These are phyloP conservation scores for Salvelinus fontinalis DNA, from an alignment of 2,113 vertebrate genomes.

Conservation along the genomic window DNA sequence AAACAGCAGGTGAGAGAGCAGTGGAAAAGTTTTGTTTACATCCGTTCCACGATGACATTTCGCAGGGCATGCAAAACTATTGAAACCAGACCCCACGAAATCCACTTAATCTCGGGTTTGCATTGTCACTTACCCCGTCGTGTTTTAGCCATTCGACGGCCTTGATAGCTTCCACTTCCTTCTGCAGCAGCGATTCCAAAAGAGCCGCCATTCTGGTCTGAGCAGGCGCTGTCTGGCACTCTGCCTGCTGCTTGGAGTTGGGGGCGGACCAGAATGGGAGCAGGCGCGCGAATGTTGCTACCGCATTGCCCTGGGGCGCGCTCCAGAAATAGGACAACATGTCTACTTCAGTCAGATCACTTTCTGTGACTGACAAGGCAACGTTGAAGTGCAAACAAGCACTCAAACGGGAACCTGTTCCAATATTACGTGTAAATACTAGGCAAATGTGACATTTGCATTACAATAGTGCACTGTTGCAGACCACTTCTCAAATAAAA, in stretches of 20 bases:
- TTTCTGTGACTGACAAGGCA: too few species aligned
- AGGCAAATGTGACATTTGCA: too few species aligned
- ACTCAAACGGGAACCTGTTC: too few species aligned
- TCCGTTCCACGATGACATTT: constrained; percentile 52
- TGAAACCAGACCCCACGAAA: fast-evolving
- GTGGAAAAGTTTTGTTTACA: constrained; percentile 72
- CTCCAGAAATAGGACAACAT: too few species aligned
- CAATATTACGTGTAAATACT: too few species aligned
- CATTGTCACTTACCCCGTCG: constrained; percentile 39
- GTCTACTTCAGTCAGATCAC: too few species aligned
- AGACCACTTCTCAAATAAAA: not conserved
- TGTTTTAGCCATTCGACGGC: constrained; percentile 79
- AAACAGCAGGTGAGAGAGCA: constrained; percentile 23
- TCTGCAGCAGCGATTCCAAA: constrained; percentile 85
- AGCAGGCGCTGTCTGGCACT: constrained; percentile 47
- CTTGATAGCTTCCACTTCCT: constrained; percentile 75
- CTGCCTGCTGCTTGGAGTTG: not conserved
- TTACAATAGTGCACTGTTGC: too few species aligned
- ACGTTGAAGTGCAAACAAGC: too few species aligned
- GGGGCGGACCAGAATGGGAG: not conserved
- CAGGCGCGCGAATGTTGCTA: not conserved
- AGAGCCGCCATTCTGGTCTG: constrained; percentile 86
- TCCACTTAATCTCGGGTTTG: fast-evolving
- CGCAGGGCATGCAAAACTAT: not conserved
- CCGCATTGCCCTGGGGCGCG: too few species aligned